Evolutionary conservation across 2,113 vertebrate species (phyloP).

Genomic region (Pseudorasbora parva): DNA sequence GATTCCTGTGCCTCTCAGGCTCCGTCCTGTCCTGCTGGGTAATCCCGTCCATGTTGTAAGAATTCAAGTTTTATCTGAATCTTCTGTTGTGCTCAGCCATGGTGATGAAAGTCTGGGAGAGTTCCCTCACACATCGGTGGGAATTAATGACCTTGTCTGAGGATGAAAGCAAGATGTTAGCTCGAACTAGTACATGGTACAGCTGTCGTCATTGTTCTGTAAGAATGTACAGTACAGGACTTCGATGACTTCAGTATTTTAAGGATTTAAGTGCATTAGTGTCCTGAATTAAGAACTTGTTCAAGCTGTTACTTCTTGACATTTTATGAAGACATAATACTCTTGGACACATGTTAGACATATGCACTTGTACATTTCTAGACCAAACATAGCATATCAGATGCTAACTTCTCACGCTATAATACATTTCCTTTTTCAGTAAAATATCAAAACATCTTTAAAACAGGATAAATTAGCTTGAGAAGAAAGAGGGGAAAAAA

Average conservation of each 20-base stretch:
- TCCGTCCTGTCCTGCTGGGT: conserved; percentile 38
- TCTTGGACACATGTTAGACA: not conserved
- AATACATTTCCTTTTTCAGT: not conserved
- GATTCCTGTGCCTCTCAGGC: conserved; percentile 31
- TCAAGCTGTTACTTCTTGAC: conserved; percentile 10
- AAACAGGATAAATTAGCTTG: not conserved
- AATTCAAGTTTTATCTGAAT: conserved; percentile 53
- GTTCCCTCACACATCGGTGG: conserved; percentile 42
- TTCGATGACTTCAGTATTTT: not conserved
- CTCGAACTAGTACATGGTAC: not conserved
- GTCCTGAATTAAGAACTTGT: not conserved
- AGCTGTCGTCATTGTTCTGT: conserved; percentile 6
- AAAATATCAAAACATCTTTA: not conserved
- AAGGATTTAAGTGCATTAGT: conserved; percentile 8
- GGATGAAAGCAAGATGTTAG: conserved; percentile 49
- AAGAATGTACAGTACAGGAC: not conserved
- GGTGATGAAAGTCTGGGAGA: conserved; percentile 50
- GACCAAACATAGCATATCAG: conserved; percentile 14
- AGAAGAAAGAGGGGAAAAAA: not conserved
- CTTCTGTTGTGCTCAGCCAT: conserved; percentile 17
- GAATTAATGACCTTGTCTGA: conserved; percentile 48
- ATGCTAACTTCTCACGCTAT: not conserved
- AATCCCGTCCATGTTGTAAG: conserved; percentile 48
- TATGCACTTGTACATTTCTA: not conserved
- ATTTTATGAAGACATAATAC: conserved; percentile 13